These are phyloP conservation scores for Microtus montanus DNA, from an alignment of 2,113 vertebrate genomes.

Conservation along the genomic window DNA sequence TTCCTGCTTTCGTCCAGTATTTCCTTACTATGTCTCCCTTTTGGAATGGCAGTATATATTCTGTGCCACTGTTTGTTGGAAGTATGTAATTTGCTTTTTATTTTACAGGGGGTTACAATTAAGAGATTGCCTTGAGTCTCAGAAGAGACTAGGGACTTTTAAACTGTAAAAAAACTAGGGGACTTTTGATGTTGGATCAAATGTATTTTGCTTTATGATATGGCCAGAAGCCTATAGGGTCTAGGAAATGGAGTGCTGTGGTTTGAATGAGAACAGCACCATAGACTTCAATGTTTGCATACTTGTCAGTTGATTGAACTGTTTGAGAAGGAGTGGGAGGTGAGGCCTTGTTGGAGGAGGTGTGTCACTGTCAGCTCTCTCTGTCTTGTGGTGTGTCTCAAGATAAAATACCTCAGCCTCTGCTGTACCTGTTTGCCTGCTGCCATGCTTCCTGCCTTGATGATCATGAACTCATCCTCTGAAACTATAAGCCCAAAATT, in stretches of 20 bases:
- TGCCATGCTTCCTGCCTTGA: background rate
- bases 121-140: background rate
- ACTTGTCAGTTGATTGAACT: background rate
- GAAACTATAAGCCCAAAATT: background rate
- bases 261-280: background rate
- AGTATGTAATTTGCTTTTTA: background rate
- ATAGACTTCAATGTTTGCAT: background rate
- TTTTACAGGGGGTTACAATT: background rate
- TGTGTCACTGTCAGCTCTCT: background rate
- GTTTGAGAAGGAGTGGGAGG: background rate
- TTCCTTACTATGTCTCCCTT: background rate
- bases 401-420: background rate
- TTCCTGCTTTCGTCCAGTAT: background rate
- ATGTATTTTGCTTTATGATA: background rate
- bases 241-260: background rate
- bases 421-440: background rate
- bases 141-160: background rate
- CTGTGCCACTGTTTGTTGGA: background rate
- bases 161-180: background rate
- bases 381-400: background rate
- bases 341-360: background rate
- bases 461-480: background rate
- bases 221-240: background rate
- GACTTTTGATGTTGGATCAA: background rate
- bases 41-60: background rate